Evolutionary conservation across 2,888 invertebrate genomes (phyloP).

Genomic region (Mystacides longicornis): DNA sequence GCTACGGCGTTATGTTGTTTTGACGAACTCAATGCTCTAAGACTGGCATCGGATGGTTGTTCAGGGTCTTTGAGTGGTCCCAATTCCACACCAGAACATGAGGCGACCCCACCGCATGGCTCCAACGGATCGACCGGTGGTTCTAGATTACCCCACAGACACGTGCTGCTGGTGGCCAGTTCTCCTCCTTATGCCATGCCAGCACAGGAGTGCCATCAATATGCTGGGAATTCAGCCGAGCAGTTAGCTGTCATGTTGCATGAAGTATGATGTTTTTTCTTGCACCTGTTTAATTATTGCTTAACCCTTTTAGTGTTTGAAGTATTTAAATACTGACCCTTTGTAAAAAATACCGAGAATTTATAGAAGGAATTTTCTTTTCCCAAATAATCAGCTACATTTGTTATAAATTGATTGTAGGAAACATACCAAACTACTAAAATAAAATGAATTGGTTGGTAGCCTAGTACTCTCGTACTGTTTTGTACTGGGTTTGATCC

Average conservation of each 20-base stretch:
- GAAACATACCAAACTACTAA: too few relatives aligned
- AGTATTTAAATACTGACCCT: too few relatives aligned
- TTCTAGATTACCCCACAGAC: slow-evolving; percentile 54
- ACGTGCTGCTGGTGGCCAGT: slow-evolving; percentile 80
- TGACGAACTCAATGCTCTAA: slow-evolving; percentile 65
- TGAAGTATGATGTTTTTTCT: slow-evolving; percentile 47
- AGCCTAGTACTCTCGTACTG: too few relatives aligned
- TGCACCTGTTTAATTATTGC: neutral
- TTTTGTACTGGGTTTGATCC: too few relatives aligned
- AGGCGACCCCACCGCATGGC: slow-evolving; percentile 8
- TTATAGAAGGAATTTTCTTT: too few relatives aligned
- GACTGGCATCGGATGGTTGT: slow-evolving; percentile 25
- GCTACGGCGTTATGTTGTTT: slow-evolving; percentile 82
- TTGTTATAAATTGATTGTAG: too few relatives aligned
- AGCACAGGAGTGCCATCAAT: slow-evolving; percentile 65
- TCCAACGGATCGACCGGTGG: slow-evolving; percentile 27
- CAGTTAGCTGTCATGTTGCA: slow-evolving; percentile 70
- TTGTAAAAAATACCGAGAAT: too few relatives aligned
- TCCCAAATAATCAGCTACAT: too few relatives aligned
- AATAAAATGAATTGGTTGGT: too few relatives aligned
- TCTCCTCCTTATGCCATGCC: slow-evolving; percentile 87
- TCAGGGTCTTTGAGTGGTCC: slow-evolving; percentile 40
- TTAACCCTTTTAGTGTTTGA: too few relatives aligned
- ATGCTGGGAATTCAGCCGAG: slow-evolving; percentile 73
- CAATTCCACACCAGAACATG: slow-evolving; percentile 29